These are phyloP conservation scores for Acanthurus tractus DNA, from an alignment of 2,797 vertebrate species.

Conservation along the genomic window DNA sequence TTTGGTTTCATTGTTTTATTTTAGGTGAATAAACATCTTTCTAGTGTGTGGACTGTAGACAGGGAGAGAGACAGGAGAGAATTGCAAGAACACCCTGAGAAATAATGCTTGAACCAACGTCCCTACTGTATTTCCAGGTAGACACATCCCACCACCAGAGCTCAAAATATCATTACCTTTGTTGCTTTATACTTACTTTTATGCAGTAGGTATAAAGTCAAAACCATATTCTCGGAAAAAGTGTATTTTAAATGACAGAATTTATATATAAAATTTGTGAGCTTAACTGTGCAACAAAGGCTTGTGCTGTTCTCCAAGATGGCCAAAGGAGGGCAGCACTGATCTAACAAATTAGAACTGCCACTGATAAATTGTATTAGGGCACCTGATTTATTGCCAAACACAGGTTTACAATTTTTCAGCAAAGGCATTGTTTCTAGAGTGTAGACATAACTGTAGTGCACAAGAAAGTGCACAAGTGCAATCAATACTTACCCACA, in stretches of 20 bases:
- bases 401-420: constrained; percentile 30
- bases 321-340: constrained; percentile 77
- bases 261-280: not conserved
- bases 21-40: constrained; percentile 27
- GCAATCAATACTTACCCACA: constrained; percentile 38
- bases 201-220: not conserved
- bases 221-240: not conserved
- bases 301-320: constrained; percentile 35
- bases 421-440: constrained; percentile 28
- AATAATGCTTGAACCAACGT: constrained; percentile 32
- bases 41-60: constrained; percentile 34
- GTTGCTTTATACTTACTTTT: not conserved
- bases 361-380: not conserved
- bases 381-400: constrained; percentile 48
- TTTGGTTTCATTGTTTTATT: constrained; percentile 37
- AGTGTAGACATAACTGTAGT: constrained; percentile 9
- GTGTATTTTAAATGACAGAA: not conserved
- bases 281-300: not conserved
- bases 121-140: constrained; percentile 34
- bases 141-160: constrained; percentile 11
- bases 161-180: not conserved
- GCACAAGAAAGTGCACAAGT: constrained; percentile 12
- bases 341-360: constrained; percentile 20
- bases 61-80: constrained; percentile 42
- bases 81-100: constrained; percentile 12